Conservation (phyloP, 1,140 invertebrate genomes). For the Calosoma granatense region DNA sequence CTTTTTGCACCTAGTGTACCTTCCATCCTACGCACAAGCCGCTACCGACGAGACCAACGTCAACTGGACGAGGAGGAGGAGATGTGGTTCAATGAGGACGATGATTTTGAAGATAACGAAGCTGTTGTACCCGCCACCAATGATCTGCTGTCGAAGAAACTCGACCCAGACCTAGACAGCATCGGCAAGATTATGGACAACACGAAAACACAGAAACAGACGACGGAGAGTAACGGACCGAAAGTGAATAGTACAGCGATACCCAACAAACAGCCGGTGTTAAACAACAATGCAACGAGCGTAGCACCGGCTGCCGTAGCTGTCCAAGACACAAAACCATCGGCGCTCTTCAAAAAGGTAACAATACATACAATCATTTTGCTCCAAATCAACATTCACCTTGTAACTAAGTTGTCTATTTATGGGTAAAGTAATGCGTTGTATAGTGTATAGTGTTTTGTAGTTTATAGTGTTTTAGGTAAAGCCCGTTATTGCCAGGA, state of each 20-base stretch:
- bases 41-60: slow-evolving; percentile 82
- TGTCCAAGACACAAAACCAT: slow-evolving; percentile 34
- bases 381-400: no score
- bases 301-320: slow-evolving; percentile 33
- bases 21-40: slow-evolving; percentile 65
- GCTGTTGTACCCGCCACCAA: slow-evolving; percentile 41
- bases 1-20: slow-evolving; percentile 40
- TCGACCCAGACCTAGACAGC: slow-evolving; percentile 51
- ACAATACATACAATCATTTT: slow-evolving; percentile 15
- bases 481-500: no score
- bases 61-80: slow-evolving; percentile 95
- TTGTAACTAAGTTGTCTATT: no score
- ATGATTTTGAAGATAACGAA: slow-evolving; percentile 82
- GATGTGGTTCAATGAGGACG: slow-evolving; percentile 97
- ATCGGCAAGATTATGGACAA: slow-evolving; percentile 49
- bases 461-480: no score
- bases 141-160: slow-evolving; percentile 34
- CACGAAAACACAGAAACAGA: slow-evolving; percentile 20
- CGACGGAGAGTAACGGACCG: slow-evolving; percentile 32
- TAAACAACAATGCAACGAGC: slow-evolving; percentile 39
- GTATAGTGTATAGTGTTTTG: no score
- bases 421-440: no score
- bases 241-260: slow-evolving; percentile 32
- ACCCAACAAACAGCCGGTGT: slow-evolving; percentile 33
- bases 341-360: slow-evolving; percentile 50